Evolutionary conservation across 2,797 vertebrate species (phyloP), one percentile per base, ranked within the genome.

Genomic region (Denticeps clupeoides): DNA sequence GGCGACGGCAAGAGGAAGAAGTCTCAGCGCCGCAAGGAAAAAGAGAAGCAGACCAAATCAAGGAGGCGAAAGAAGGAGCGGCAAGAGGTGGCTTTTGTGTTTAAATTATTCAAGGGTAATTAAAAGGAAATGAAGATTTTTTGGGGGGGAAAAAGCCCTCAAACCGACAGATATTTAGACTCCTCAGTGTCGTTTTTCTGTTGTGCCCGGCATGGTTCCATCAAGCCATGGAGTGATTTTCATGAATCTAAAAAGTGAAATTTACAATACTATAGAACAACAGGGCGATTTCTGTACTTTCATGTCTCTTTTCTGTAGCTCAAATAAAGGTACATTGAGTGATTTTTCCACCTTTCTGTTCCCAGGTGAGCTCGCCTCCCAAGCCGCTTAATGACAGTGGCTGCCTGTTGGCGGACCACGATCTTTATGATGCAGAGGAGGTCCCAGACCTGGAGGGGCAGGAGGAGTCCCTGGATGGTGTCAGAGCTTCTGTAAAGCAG

Each of bases 391-490:
- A 92, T 46, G 92, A 97, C 68, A 97, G 95, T n/a, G 91, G 93
- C 1, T 97, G 87, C 74, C 82, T 74, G 22, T 83, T 95, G 38
- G 77, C 78, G 8, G 84, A 97, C 72, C 81, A 81, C 4, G 91
- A 97, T 4, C 84, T 99, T 50, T 99, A 89, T 70, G 90, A 97
- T 45, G 84, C 88, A 3, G 91, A 88, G 27, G 64, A 95, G 50
- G 80, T 79, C 7, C 87, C 87, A 5, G 83, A 87, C 9, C 40
- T 50, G 3, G 82, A 83, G 16, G 87, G 89, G 27, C 88, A 83
- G 7, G 89, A 82, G 45, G 81, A 91, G 62, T 97, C 91, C 0
- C 56, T 97, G 31, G 87, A 92, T 25, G 83, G 84, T 13, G 93
- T 96, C 49, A 67, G 87, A 65, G 78, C 83, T 0, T 80, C 84